phyloP scores from a whole-genome alignment of 2,888 invertebrate genomes.

The Pachliopta kotzebuea region DNA sequence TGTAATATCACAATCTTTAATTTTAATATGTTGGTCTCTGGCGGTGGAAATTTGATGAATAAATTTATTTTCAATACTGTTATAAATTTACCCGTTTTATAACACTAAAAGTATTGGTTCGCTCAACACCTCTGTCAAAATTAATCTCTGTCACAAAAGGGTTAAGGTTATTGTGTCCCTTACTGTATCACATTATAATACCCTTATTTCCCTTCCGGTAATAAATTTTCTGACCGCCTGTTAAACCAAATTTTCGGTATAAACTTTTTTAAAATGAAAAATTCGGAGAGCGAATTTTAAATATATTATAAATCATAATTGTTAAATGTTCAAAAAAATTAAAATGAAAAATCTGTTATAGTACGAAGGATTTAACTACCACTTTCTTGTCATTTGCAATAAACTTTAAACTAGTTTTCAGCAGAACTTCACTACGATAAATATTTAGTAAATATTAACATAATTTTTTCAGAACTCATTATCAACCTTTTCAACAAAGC shows the following conservation, averaged over 20 bases:
- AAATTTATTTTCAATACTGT: constrained; percentile 23
- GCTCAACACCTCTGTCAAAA: constrained; percentile 23
- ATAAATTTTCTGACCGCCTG: constrained; percentile 14
- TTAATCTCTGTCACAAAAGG: constrained; percentile 29
- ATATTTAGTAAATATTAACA: background rate
- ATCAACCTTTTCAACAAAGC: too few relatives aligned
- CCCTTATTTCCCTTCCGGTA: constrained; percentile 11
- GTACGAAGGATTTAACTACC: too few relatives aligned
- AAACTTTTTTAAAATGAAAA: background rate
- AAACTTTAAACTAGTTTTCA: too few relatives aligned
- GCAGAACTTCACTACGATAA: background rate
- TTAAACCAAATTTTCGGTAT: constrained; percentile 4
- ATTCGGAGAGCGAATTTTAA: too few relatives aligned
- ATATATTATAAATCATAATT: too few relatives aligned
- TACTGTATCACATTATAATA: constrained; percentile 19
- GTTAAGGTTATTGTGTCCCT: constrained; percentile 28
- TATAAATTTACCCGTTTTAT: constrained; percentile 19
- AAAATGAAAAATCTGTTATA: too few relatives aligned
- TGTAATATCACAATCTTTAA: too few relatives aligned
- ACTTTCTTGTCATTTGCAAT: too few relatives aligned
- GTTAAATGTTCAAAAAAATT: too few relatives aligned
- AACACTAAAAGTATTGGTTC: constrained; percentile 14
- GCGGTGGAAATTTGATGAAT: background rate
- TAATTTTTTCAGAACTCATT: background rate
- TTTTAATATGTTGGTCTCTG: background rate